Conservation (phyloP, 2,797 vertebrate genomes). For the Peromyscus eremicus region DNA sequence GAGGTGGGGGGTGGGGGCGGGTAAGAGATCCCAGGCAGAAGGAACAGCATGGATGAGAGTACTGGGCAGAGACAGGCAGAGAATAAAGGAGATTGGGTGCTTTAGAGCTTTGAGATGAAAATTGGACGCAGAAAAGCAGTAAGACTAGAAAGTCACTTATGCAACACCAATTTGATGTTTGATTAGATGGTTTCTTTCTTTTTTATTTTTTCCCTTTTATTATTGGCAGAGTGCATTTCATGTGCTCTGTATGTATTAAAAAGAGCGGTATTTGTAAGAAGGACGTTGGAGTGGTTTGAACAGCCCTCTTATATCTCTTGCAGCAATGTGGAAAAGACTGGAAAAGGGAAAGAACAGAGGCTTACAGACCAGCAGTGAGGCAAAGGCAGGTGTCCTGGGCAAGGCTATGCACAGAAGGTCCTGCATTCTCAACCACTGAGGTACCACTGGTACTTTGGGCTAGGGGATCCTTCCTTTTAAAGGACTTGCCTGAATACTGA, state of each 20-base stretch:
- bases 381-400: background rate
- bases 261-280: background rate
- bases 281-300: background rate
- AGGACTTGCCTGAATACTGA: background rate
- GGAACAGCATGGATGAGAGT: background rate
- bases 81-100: background rate
- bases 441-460: background rate
- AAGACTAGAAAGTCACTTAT: background rate
- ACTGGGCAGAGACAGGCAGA: background rate
- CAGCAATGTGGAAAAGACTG: rapidly evolving
- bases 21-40: background rate
- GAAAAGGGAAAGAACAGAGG: background rate
- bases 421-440: background rate
- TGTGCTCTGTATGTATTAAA: background rate
- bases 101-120: background rate
- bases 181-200: background rate
- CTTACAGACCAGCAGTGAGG: background rate
- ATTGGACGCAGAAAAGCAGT: background rate
- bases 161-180: background rate
- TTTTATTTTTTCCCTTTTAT: background rate
- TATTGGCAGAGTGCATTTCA: background rate
- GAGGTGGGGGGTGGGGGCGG: background rate
- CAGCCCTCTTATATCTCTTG: background rate
- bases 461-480: background rate
- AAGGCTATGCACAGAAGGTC: background rate